Evolutionary conservation across 1,140 invertebrate genomes (phyloP), one percentile per base, ranked within the genome.

Genomic region (Coelopa frigida): DNA sequence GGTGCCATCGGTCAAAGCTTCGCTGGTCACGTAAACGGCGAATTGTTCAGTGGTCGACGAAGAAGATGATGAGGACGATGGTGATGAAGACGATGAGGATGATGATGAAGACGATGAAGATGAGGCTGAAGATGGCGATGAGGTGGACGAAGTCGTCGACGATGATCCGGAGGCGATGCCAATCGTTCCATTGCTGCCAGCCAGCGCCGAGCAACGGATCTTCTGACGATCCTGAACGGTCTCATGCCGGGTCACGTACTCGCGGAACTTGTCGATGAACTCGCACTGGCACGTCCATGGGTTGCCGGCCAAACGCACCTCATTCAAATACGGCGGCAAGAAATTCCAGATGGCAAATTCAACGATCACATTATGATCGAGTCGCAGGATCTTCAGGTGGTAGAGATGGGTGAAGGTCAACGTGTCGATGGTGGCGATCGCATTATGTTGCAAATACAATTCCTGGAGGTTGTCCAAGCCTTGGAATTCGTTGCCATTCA

Each of bases 201-300:
- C 47, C 1, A 52, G 33, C 11, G 52, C 23, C 3, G 58, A 47
- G 24, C 62, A 66, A 37, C 46, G 51, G 33, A 87, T 68, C 47
- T 75, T 75, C 10, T 74, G 58, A 20, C 76, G 61, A 63, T 89
- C 87, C 35, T 68, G 68, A 1, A 89, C 80, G 15, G 78, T 76
- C 39, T 75, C 77, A 14, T 78, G 76, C 35, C 76, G 75, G 32
- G 78, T 75, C 45, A 85, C 76, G 81, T 87, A 94, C 58, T 89
- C 83, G 46, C 85, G 79, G 56, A 89, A 81, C 59, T 80, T 77
- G 58, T 84, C 81, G 7, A 85, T 78, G 59, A 87, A 90, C 51
- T 85, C 81, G 72, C 91, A 94, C 46, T 88, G 82, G 68, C 91
- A 94, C 22, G 82, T 83, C 89, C 89, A 94, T 3, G 85, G 85